A percentile compares a stretch with the other conserved stretches of the same genome.
These are phyloP conservation scores for Callimico goeldii DNA, from an alignment of 2,797 vertebrate genomes.

Conservation along the genomic window DNA sequence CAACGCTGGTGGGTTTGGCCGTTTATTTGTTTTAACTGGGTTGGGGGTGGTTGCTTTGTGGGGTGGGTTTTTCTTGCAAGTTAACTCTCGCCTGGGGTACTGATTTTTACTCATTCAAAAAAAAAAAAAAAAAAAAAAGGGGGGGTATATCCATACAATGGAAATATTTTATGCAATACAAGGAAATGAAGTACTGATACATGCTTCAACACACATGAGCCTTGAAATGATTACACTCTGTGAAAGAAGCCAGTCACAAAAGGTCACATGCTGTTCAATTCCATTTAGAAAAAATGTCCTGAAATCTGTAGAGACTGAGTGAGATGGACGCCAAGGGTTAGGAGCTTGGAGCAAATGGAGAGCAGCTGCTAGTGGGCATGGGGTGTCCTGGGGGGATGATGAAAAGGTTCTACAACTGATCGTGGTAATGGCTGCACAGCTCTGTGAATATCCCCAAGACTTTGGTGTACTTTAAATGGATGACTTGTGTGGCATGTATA, in stretches of 20 bases:
- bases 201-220: neutral
- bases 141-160: neutral
- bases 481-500: neutral
- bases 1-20: too few relatives aligned
- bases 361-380: neutral
- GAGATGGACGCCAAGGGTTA: neutral
- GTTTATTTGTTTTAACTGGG: too few relatives aligned
- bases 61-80: too few relatives aligned
- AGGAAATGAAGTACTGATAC: neutral
- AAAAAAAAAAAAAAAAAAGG: too few relatives aligned
- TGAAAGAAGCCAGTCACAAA: neutral
- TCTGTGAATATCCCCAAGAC: neutral
- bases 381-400: neutral
- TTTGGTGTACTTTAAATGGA: neutral
- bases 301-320: neutral
- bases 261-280: neutral
- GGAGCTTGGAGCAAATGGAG: neutral
- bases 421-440: neutral
- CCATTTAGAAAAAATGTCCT: neutral
- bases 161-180: neutral
- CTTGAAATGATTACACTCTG: neutral
- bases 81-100: too few relatives aligned
- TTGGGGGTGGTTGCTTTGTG: too few relatives aligned
- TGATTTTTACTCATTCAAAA: too few relatives aligned
- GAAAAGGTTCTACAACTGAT: neutral